phyloP scores from a whole-genome alignment of 1,140 invertebrate genomes.

The Cephus cinctus region DNA sequence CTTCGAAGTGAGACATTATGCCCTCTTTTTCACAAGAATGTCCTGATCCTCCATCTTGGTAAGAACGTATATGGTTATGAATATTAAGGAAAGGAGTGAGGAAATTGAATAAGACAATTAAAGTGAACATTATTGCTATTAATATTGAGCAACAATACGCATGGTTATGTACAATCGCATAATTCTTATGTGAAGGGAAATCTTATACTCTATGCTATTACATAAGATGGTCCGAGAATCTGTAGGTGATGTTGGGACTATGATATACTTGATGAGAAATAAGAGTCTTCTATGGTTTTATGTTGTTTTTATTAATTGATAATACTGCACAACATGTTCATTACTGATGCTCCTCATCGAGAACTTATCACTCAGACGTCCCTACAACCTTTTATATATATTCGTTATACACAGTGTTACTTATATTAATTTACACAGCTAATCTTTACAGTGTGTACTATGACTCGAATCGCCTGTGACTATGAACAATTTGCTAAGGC shows the following conservation, averaged over 20 bases:
- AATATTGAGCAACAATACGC: too few relatives aligned
- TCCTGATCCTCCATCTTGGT: too few relatives aligned
- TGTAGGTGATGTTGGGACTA: slow-evolving; percentile 7
- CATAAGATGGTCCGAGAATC: too few relatives aligned
- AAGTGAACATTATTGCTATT: too few relatives aligned
- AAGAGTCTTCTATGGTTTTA: slow-evolving; percentile 16
- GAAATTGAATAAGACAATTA: too few relatives aligned
- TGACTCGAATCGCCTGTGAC: slow-evolving; percentile 10
- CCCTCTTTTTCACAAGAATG: slow-evolving; percentile 3
- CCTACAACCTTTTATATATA: slow-evolving; percentile 26
- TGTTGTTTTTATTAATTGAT: slow-evolving; percentile 39
- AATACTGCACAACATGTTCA: slow-evolving; percentile 47
- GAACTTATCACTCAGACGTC: slow-evolving; percentile 25
- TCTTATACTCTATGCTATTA: too few relatives aligned
- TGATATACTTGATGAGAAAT: too few relatives aligned
- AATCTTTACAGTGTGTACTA: slow-evolving; percentile 30
- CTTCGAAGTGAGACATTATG: neutral
- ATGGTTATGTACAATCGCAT: too few relatives aligned
- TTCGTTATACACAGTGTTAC: slow-evolving; percentile 40
- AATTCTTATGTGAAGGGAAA: too few relatives aligned
- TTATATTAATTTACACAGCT: slow-evolving; percentile 38
- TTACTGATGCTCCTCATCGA: slow-evolving; percentile 28
- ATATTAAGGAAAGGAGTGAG: too few relatives aligned
- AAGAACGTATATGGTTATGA: too few relatives aligned
- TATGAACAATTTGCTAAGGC: slow-evolving; percentile 10